phyloP scores from a whole-genome alignment of 2,888 invertebrate genomes.

The Cephus pulcher region DNA sequence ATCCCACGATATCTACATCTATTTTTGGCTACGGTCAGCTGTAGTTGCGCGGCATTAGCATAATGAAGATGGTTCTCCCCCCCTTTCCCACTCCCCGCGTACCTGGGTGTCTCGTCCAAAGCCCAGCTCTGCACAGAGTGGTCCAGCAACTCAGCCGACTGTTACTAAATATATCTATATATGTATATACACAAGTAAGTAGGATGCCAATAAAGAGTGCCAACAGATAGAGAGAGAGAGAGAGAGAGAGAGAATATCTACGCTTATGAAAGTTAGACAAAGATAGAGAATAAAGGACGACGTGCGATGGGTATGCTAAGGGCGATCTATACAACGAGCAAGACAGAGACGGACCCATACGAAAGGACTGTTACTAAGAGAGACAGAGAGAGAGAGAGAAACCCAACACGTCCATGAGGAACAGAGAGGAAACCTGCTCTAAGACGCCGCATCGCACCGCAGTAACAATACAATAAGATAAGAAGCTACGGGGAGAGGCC shows the following conservation, averaged over 20 bases:
- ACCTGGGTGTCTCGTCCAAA: constrained; percentile 38
- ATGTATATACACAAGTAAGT: not conserved
- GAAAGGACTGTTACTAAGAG: not conserved
- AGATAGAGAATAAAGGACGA: constrained; percentile 15
- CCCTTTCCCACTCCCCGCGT: constrained; percentile 26
- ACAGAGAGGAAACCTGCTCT: constrained; percentile 43
- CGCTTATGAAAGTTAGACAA: not conserved
- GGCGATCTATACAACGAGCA: constrained; percentile 18
- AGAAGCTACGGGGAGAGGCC: constrained; percentile 41
- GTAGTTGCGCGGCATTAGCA: constrained; percentile 57
- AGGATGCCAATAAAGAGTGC: constrained; percentile 9
- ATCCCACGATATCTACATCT: constrained; percentile 54
- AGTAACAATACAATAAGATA: constrained; percentile 60
- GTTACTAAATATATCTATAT: constrained; percentile 20
- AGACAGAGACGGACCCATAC: constrained; percentile 22
- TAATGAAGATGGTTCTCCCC: constrained; percentile 53
- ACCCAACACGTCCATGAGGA: constrained; percentile 4
- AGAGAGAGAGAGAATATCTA: constrained; percentile 15
- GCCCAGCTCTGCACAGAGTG: constrained; percentile 32
- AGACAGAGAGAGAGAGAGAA: not conserved
- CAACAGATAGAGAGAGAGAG: constrained; percentile 21
- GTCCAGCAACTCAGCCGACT: constrained; percentile 37
- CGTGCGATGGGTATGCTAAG: constrained; percentile 29
- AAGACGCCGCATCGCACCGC: constrained; percentile 42
- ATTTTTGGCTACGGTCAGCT: constrained; percentile 57